A percentile compares a stretch with the other conserved stretches of the same genome.
These are phyloP conservation scores for Odontocolon sp. DNA, from an alignment of 2,888 invertebrate genomes.

Conservation along the genomic window DNA sequence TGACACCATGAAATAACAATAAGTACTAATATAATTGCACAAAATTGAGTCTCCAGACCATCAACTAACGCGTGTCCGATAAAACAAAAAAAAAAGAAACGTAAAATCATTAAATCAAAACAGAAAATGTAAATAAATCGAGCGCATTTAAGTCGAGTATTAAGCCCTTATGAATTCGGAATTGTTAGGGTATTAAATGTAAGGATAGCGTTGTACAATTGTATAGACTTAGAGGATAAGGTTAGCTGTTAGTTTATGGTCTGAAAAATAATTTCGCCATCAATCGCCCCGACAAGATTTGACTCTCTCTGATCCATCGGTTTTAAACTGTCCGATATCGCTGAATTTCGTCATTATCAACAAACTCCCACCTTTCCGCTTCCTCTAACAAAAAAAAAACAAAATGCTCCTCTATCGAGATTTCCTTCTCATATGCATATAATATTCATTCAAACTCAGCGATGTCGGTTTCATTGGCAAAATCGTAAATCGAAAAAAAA, in stretches of 20 bases:
- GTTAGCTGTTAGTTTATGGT: slow-evolving; percentile 79
- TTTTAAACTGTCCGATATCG: slow-evolving; percentile 18
- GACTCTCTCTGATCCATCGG: not conserved
- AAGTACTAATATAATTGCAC: slow-evolving; percentile 64
- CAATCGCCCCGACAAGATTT: slow-evolving; percentile 8
- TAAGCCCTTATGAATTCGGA: slow-evolving; percentile 55
- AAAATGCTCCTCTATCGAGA: not conserved
- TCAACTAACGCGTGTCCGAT: slow-evolving; percentile 76
- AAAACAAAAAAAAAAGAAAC: slow-evolving; percentile 49
- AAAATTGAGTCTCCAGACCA: slow-evolving; percentile 75
- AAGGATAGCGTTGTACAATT: slow-evolving; percentile 76
- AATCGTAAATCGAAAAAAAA: slow-evolving; percentile 13
- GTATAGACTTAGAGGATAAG: slow-evolving; percentile 77
- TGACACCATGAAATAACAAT: slow-evolving; percentile 42
- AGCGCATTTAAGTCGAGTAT: slow-evolving; percentile 61
- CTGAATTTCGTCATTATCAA: slow-evolving; percentile 11
- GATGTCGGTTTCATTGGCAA: slow-evolving; percentile 20
- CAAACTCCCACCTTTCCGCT: not conserved
- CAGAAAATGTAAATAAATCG: slow-evolving; percentile 59
- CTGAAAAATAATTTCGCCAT: slow-evolving; percentile 70
- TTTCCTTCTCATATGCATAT: not conserved
- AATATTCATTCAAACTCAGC: slow-evolving; percentile 35
- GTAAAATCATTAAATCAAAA: slow-evolving; percentile 35
- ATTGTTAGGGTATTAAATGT: slow-evolving; percentile 57
- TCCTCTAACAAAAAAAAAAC: not conserved